These are phyloP conservation scores for Mesorhabditis belari DNA, from an alignment of 2,888 invertebrate species.

Conservation along the genomic window DNA sequence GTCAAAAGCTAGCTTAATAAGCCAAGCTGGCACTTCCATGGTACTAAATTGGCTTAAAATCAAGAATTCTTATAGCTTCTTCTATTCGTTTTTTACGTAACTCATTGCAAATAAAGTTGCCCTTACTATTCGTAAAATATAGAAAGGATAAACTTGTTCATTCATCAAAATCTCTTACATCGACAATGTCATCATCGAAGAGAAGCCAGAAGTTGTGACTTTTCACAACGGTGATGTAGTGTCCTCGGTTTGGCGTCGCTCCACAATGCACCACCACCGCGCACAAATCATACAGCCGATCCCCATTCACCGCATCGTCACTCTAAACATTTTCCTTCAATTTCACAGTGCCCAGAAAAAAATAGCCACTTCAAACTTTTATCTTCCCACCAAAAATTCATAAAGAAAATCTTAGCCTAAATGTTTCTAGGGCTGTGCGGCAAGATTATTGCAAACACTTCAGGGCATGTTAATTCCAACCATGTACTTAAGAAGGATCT, in stretches of 20 bases:
- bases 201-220: conserved; percentile 98
- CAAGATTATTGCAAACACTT: too few relatives aligned
- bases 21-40: too few relatives aligned
- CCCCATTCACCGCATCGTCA: conserved; percentile 95
- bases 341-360: conserved; percentile 1
- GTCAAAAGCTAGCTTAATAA: too few relatives aligned
- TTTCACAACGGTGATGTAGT: conserved; percentile 99
- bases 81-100: background rate
- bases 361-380: background rate
- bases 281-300: conserved; percentile 93
- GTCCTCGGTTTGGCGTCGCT: conserved; percentile 95
- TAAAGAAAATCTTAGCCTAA: too few relatives aligned
- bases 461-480: too few relatives aligned
- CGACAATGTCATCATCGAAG: conserved; percentile 99
- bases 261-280: conserved; percentile 99
- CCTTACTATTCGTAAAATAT: background rate
- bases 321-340: conserved; percentile 64
- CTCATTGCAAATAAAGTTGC: background rate
- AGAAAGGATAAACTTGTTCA: background rate
- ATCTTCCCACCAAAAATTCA: background rate
- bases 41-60: too few relatives aligned
- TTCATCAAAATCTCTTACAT: conserved; percentile 67
- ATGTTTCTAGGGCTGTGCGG: too few relatives aligned
- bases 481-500: too few relatives aligned
- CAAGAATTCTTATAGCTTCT: too few relatives aligned